phyloP scores from a whole-genome alignment of 2,113 vertebrate species.

The Shinisaurus crocodilurus region DNA sequence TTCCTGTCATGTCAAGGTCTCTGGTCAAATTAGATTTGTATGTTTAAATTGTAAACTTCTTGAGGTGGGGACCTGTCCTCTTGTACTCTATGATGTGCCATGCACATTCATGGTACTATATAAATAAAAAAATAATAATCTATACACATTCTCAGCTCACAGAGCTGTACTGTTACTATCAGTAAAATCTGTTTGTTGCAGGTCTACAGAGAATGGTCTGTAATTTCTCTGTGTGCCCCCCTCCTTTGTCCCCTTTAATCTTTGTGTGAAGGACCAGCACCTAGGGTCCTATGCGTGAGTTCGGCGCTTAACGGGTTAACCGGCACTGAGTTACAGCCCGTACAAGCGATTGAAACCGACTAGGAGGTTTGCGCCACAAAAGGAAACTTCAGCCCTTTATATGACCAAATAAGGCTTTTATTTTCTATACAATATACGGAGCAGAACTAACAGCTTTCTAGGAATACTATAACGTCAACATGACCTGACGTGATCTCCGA shows the following conservation, averaged over 20 bases:
- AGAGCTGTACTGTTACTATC: not conserved
- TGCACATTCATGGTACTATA: not conserved
- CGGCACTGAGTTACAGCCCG: too few species aligned
- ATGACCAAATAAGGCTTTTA: too few species aligned
- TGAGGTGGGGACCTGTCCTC: not conserved
- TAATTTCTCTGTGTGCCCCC: not conserved
- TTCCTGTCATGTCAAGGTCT: not conserved
- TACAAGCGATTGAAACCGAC: too few species aligned
- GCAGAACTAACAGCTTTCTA: too few species aligned
- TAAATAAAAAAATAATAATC: not conserved
- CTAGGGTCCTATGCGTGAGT: too few species aligned
- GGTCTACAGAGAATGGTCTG: not conserved
- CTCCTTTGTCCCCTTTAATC: not conserved
- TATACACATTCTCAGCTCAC: not conserved
- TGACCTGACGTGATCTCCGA: too few species aligned
- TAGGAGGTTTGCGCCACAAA: too few species aligned
- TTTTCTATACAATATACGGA: too few species aligned
- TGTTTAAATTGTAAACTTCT: not conserved
- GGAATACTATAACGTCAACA: too few species aligned
- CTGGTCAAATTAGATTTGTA: not conserved
- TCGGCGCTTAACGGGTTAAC: too few species aligned
- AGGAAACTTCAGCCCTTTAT: too few species aligned
- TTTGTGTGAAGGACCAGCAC: too few species aligned
- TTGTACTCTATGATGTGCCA: not conserved
- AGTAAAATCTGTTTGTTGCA: not conserved